Evolutionary conservation across 35 echinoderm and acorn worm genomes (phyloP).

Genomic region (Amphiura filiformis): DNA sequence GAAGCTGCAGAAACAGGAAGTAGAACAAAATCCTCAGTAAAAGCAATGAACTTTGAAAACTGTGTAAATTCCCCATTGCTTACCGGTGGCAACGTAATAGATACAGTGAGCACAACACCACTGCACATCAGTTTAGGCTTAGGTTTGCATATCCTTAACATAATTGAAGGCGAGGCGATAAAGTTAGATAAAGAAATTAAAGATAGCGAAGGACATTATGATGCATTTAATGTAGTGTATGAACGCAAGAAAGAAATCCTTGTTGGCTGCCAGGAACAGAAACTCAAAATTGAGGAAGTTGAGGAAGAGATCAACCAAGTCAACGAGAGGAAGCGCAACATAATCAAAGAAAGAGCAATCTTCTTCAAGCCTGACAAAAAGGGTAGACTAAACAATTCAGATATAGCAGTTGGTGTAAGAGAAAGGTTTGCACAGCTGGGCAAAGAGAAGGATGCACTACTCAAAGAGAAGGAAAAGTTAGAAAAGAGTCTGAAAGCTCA

Average conservation of each 20-base stretch:
- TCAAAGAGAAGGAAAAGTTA: not conserved
- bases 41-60: not conserved
- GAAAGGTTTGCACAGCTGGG: not conserved
- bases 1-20: not conserved
- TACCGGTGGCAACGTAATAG: not conserved
- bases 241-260: not conserved
- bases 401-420: not conserved
- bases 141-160: not conserved
- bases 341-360: not conserved
- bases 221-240: not conserved
- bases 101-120: constrained; percentile 7
- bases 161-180: not conserved
- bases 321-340: not conserved
- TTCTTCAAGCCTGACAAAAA: not conserved
- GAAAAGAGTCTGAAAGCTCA: not conserved
- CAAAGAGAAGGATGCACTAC: not conserved
- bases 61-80: not conserved
- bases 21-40: too few relatives aligned
- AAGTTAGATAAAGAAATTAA: not conserved
- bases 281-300: not conserved
- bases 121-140: constrained; percentile 3
- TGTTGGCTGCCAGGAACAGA: not conserved
- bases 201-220: not conserved
- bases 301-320: not conserved
- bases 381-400: not conserved